A percentile compares a stretch with the other conserved stretches of the same genome.
Conservation (phyloP, 30 jellyfish, hydroid and myxozoan genomes). For the Aurelia aurita complex sp. Pacific region DNA sequence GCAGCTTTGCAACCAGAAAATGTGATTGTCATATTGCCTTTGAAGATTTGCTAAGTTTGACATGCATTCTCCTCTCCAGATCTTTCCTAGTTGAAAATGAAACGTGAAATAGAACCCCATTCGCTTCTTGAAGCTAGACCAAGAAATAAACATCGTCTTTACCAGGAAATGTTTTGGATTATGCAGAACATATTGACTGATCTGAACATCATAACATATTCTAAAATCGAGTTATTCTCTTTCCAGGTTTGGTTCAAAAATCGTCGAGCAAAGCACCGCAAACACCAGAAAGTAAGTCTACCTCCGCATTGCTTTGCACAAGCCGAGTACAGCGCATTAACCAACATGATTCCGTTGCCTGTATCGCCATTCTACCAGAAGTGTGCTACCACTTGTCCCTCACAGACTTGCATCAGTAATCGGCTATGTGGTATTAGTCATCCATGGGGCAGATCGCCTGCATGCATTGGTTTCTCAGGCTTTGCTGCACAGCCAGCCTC, state of each 20-base stretch:
- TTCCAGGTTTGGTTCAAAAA: conserved; percentile 97
- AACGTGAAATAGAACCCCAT: too few species aligned
- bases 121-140: too few species aligned
- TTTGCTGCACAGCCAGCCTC: background rate
- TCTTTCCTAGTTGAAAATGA: too few species aligned
- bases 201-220: too few species aligned
- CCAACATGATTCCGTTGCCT: conserved; percentile 26
- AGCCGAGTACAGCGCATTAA: conserved; percentile 12
- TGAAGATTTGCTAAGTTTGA: too few species aligned
- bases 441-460: background rate
- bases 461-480: background rate
- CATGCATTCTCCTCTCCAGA: too few species aligned
- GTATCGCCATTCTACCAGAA: conserved; percentile 11
- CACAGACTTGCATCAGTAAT: conserved; percentile 3
- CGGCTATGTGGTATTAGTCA: background rate
- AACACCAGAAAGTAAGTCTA: conserved; percentile 63
- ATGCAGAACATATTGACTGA: too few species aligned
- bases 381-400: background rate
- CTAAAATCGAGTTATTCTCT: background rate
- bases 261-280: conserved; percentile 95
- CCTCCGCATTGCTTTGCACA: conserved; percentile 32
- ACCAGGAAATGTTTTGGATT: too few species aligned
- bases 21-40: too few species aligned
- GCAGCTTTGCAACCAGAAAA: too few species aligned
- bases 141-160: too few species aligned